Evolutionary conservation across 2,797 vertebrate species (phyloP).

Genomic region (Yasuhikotakia modesta): DNA sequence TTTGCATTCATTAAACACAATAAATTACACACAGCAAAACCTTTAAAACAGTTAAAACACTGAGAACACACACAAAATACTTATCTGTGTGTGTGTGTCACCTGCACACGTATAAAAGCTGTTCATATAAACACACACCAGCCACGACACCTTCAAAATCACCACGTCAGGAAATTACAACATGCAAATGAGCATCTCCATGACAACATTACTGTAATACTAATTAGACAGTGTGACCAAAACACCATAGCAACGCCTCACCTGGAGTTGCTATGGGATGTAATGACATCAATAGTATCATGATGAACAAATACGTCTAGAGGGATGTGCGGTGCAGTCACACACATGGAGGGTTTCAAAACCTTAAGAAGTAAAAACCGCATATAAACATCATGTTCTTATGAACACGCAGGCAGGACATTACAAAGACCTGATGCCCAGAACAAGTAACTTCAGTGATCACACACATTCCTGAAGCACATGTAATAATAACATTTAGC

Average conservation of each 20-base stretch:
- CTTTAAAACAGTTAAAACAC: too few species aligned
- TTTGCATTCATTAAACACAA: conserved; percentile 34
- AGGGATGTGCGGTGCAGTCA: conserved; percentile 8
- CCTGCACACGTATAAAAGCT: neutral
- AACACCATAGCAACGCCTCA: conserved; percentile 35
- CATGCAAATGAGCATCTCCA: conserved; percentile 15
- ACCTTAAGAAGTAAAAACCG: too few species aligned
- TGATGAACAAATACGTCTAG: conserved; percentile 7
- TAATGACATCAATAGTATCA: neutral
- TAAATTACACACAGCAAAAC: too few species aligned
- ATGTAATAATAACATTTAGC: conserved; percentile 19
- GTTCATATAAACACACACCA: neutral
- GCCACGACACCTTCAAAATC: conserved; percentile 21
- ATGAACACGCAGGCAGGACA: too few species aligned
- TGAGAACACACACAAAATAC: too few species aligned
- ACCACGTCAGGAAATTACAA: neutral
- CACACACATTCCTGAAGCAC: neutral
- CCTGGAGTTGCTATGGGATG: conserved; percentile 37
- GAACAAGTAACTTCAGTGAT: neutral
- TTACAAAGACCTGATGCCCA: too few species aligned
- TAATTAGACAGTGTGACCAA: conserved; percentile 32
- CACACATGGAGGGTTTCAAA: conserved; percentile 21
- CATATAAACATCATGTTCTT: too few species aligned
- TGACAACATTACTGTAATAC: conserved; percentile 28
- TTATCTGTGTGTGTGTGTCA: too few species aligned